Percentiles rank a stretch among this genome's conserved stretches.
phyloP scores from a whole-genome alignment of 2,797 vertebrate species.

The Dicrostonyx torquatus region DNA sequence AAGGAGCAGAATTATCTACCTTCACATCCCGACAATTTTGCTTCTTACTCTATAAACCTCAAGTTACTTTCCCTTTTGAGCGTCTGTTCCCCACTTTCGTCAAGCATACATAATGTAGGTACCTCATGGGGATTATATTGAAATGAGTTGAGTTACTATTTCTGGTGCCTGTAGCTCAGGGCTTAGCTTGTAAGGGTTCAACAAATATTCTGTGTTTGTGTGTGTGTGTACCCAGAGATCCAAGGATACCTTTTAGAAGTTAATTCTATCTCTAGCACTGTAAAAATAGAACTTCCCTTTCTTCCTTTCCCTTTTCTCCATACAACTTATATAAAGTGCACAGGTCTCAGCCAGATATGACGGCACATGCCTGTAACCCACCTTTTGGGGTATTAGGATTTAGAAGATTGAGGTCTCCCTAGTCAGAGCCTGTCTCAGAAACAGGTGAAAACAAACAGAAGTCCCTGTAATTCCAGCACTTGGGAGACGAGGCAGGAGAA shows the following conservation, averaged over 20 bases:
- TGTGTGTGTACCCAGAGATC: too few relatives aligned
- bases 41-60: not conserved
- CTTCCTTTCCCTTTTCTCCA: not conserved
- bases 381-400: not conserved
- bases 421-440: not conserved
- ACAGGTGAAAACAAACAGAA: not conserved
- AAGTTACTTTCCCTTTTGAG: not conserved
- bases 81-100: not conserved
- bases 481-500: not conserved
- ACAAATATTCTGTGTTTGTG: not conserved
- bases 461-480: not conserved
- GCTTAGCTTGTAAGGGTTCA: not conserved
- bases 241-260: not conserved
- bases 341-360: not conserved
- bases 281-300: not conserved
- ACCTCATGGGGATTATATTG: not conserved
- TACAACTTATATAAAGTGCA: not conserved
- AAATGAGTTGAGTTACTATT: constrained; percentile 43
- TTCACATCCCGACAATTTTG: not conserved
- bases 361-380: not conserved
- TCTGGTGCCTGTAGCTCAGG: not conserved
- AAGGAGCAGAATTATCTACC: not conserved
- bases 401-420: not conserved
- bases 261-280: not conserved
- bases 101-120: not conserved